Base-by-base conservation (phyloP, 30 jellyfish, hydroid and myxozoan species). In the Mastigias papua region DNA sequence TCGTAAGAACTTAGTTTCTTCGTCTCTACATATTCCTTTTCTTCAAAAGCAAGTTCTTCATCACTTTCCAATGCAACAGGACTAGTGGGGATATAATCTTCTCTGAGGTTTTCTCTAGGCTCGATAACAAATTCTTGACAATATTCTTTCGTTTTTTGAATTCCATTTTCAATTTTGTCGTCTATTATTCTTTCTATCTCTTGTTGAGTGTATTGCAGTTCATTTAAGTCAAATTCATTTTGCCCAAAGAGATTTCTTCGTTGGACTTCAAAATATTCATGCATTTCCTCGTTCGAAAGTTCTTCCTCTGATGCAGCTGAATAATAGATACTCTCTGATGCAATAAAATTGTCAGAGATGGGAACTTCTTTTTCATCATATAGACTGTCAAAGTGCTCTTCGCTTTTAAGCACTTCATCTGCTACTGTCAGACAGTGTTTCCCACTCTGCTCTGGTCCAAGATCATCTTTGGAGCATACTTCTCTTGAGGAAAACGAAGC, bases 221-320 rank as follows among this genome's bases (percentile, higher is more conserved):
- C 83, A 72, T 21, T 72, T 0, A 69, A 46, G 8, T 61, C 83
- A 23, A 4, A 8, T 49, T 28, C 19, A 48, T 72, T 33, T 20
- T 3, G 33, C 5, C 83, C 83, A 0, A 21, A 22, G 22, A 72
- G 33, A 16, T 33, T 37, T 35, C 42, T 48, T 31, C 63, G 11
- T 35, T 72, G 83, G 16, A 72, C 25, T 1, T 72, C 68, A 37
- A 72, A 72, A n/a, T 72, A 72, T 37, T 72, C 83, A 29, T 72
- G 83, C 25, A 72, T 13, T 25, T 72, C 35, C 2, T 6, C 74
- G 23, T 25, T n/a, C 42, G 21, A 42, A n/a, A 63, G 74, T 27
- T 63, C 74, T 25, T 63, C 42, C 20, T 63, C 74, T 27, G 19
- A 25, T 6, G 6, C 74, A 23, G 35, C 74, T 63, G 74, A 63